Conservation (phyloP, 2,113 vertebrate genomes). For the Tetraodon nigroviridis region DNA sequence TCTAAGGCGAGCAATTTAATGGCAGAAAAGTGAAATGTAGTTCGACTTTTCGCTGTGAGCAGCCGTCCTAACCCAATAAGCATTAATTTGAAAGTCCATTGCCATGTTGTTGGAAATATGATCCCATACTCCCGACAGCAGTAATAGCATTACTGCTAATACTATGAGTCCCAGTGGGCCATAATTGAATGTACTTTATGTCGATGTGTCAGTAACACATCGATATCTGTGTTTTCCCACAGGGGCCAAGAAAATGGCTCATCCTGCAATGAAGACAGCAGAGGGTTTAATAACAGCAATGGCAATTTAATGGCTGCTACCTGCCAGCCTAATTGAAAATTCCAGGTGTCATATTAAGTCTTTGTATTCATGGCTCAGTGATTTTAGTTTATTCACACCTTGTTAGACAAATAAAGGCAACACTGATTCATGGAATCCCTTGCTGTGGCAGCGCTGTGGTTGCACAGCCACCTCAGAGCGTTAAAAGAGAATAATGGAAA, state of each 20-base stretch:
- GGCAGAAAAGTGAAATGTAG: conserved; percentile 19
- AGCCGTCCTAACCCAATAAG: conserved; percentile 53
- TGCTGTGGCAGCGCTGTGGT: conserved; percentile 26
- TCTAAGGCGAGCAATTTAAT: conserved; percentile 42
- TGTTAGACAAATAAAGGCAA: conserved; percentile 11
- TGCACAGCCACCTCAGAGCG: conserved; percentile 3
- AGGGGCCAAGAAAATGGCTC: conserved; percentile 32
- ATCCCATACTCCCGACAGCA: conserved; percentile 45
- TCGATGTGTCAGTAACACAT: conserved; percentile 52
- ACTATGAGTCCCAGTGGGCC: conserved; percentile 39
- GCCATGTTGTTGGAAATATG: conserved; percentile 42
- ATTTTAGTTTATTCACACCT: conserved; percentile 36
- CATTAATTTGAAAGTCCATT: conserved; percentile 45
- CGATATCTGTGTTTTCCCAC: conserved; percentile 43
- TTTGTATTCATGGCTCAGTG: conserved; percentile 33
- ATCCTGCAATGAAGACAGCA: conserved; percentile 33
- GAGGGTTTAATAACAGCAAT: conserved; percentile 44
- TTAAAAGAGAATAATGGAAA: conserved; percentile 13
- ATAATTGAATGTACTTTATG: conserved; percentile 64
- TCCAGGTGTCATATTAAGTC: conserved; percentile 31
- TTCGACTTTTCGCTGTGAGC: conserved; percentile 40
- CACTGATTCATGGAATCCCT: neutral
- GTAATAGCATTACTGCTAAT: conserved; percentile 51
- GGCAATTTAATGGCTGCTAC: conserved; percentile 38
- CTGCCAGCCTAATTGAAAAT: conserved; percentile 50